A percentile compares a stretch with the other conserved stretches of the same genome.
Conservation (phyloP, 2,797 vertebrate genomes). For the Pseudochromis fuscus region DNA sequence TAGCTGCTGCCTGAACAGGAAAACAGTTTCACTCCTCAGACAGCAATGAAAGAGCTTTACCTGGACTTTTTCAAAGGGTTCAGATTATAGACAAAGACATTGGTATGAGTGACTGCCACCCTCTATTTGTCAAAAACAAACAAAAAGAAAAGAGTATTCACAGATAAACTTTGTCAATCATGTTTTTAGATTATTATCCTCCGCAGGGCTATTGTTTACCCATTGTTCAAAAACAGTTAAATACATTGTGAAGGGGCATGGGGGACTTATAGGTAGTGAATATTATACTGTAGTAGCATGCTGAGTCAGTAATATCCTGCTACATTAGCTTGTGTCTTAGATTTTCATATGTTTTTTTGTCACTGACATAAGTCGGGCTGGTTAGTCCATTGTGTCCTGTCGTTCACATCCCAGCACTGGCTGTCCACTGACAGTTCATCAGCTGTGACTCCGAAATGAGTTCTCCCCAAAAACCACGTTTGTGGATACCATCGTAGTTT, state of each 20-base stretch:
- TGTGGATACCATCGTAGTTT: slow-evolving; percentile 71
- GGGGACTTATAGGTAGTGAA: slow-evolving; percentile 80
- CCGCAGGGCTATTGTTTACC: slow-evolving; percentile 60
- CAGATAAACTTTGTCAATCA: slow-evolving; percentile 67
- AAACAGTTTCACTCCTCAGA: slow-evolving; percentile 37
- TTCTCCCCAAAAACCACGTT: slow-evolving; percentile 68
- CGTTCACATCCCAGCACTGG: slow-evolving; percentile 56
- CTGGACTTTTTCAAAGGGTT: slow-evolving; percentile 56
- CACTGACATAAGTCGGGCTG: slow-evolving; percentile 62
- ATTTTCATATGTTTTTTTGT: slow-evolving; percentile 75
- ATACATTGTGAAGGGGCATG: slow-evolving; percentile 78
- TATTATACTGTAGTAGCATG: slow-evolving; percentile 85
- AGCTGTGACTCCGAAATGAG: slow-evolving; percentile 68
- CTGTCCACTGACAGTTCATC: slow-evolving; percentile 56
- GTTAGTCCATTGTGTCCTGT: slow-evolving; percentile 62
- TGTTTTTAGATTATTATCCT: slow-evolving; percentile 55
- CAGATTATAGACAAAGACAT: slow-evolving; percentile 54
- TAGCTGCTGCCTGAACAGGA: slow-evolving; percentile 40
- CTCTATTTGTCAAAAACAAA: slow-evolving; percentile 38
- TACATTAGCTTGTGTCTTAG: slow-evolving; percentile 83
- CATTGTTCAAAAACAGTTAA: slow-evolving; percentile 77
- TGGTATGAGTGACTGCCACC: slow-evolving; percentile 34
- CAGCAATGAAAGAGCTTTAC: slow-evolving; percentile 63
- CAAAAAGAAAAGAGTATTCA: slow-evolving; percentile 62
- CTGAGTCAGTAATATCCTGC: slow-evolving; percentile 83